Conservation (phyloP, 2,797 vertebrate genomes). For the Otolemur crassicaudatus region DNA sequence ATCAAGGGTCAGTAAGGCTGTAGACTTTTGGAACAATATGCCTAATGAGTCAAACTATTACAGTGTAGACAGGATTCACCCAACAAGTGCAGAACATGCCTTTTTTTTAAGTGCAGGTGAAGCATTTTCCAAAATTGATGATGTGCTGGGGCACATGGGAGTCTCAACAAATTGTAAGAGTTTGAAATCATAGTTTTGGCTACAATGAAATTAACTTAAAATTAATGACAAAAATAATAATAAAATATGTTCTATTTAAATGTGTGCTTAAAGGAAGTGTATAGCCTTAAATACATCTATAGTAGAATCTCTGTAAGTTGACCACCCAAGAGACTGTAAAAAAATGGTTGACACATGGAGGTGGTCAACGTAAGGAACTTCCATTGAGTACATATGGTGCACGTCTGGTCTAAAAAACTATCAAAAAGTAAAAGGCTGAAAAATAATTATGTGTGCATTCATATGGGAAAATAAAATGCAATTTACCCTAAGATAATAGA, state of each 20-base stretch:
- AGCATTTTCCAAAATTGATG: background rate
- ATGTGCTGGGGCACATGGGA: background rate
- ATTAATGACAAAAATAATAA: conserved; percentile 21
- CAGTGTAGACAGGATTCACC: no score
- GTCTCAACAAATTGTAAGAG: background rate
- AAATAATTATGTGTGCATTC: background rate
- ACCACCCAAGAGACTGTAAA: no score
- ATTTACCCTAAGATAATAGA: background rate
- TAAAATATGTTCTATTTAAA: background rate
- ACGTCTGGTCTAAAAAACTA: no score
- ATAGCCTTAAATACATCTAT: background rate
- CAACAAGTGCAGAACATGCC: background rate
- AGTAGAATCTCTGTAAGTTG: no score
- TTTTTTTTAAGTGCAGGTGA: background rate
- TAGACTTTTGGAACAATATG: background rate
- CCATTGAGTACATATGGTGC: no score
- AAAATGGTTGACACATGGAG: no score
- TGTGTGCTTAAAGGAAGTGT: background rate
- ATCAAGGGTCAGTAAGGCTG: background rate
- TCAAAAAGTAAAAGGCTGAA: background rate
- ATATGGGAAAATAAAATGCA: background rate
- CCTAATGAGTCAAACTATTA: background rate
- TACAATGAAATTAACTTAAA: background rate
- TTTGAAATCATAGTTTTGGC: background rate
- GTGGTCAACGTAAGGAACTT: no score